These are phyloP conservation scores for Zygaena filipendulae DNA, from an alignment of 2,888 invertebrate genomes.

Conservation along the genomic window DNA sequence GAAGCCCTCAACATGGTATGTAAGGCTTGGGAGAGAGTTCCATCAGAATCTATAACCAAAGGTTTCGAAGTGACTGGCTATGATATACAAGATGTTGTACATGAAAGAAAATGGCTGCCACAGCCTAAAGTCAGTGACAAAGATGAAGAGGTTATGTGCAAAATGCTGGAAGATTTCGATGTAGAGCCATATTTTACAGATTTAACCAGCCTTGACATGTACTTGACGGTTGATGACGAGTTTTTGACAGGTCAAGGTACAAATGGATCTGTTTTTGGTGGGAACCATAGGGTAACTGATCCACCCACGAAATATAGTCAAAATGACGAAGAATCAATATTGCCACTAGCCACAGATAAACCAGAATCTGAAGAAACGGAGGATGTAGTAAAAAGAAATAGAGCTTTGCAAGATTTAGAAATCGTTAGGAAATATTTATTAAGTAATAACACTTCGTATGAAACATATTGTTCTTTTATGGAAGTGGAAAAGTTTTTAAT, in stretches of 20 bases:
- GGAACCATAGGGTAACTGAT: constrained; percentile 29
- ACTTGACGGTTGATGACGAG: constrained; percentile 33
- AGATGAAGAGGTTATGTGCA: constrained; percentile 25
- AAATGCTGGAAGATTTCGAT: constrained; percentile 26
- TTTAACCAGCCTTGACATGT: constrained; percentile 23
- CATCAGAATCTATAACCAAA: constrained; percentile 22
- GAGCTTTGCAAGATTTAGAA: constrained; percentile 26
- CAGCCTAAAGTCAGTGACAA: constrained; percentile 22
- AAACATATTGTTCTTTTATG: constrained; percentile 24
- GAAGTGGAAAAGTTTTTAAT: constrained; percentile 27
- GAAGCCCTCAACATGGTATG: constrained; percentile 29
- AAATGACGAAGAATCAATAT: constrained; percentile 20
- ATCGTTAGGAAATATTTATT: constrained; percentile 26
- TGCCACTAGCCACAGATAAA: constrained; percentile 26
- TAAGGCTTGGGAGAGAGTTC: constrained; percentile 28
- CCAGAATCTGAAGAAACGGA: constrained; percentile 23
- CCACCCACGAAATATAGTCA: constrained; percentile 14
- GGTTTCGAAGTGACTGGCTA: constrained; percentile 27
- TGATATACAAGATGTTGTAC: constrained; percentile 18
- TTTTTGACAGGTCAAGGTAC: constrained; percentile 31
- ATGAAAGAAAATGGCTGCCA: constrained; percentile 2
- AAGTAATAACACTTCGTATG: constrained; percentile 19
- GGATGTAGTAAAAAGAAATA: constrained; percentile 19
- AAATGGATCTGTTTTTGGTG: constrained; percentile 30
- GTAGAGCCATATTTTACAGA: constrained; percentile 27